Conservation (phyloP, 2,113 vertebrate genomes). For the Phrynosoma platyrhinos region DNA sequence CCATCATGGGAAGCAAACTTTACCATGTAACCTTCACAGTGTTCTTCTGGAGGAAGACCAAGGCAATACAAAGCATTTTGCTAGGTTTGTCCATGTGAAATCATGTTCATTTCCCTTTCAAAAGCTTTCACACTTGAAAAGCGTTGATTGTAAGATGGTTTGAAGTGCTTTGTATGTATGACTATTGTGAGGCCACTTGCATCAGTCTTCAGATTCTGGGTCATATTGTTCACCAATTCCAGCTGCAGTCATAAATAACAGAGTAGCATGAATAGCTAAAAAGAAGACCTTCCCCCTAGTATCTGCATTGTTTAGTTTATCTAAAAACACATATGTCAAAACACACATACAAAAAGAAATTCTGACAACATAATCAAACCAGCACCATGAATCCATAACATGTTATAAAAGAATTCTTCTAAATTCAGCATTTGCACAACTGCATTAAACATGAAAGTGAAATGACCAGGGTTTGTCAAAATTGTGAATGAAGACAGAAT, state of each 20-base stretch:
- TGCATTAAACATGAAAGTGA: not conserved
- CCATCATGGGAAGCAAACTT: not conserved
- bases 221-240: not conserved
- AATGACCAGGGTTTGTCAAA: not conserved
- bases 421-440: not conserved
- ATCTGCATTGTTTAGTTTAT: slow-evolving; percentile 3
- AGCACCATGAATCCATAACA: not conserved
- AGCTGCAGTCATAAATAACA: not conserved
- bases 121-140: not conserved
- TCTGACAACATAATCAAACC: not conserved
- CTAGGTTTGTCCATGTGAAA: no score
- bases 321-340: slow-evolving; percentile 12
- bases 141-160: not conserved
- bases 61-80: no score
- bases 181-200: not conserved
- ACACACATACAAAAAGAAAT: not conserved
- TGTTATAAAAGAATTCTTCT: not conserved
- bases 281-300: not conserved
- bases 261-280: not conserved
- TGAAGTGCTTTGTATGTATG: not conserved
- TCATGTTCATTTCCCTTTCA: no score
- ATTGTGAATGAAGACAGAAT: not conserved
- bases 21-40: not conserved
- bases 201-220: not conserved
- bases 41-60: no score